These are phyloP conservation scores for Lydus trimaculatus DNA, from an alignment of 2,888 invertebrate genomes.

Conservation along the genomic window DNA sequence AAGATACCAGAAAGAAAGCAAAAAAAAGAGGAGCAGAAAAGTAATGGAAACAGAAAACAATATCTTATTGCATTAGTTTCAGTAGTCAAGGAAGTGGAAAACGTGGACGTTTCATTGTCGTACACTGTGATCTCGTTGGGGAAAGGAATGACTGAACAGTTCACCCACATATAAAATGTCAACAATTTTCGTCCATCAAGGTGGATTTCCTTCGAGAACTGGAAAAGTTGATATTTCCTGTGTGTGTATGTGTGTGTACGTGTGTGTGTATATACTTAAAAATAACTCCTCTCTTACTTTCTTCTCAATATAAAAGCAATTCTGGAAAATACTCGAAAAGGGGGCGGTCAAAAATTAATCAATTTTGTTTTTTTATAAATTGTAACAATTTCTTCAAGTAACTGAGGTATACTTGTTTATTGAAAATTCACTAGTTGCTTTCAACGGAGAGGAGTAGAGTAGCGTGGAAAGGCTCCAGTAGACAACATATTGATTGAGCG, in stretches of 20 bases:
- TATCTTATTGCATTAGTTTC: conserved; percentile 8
- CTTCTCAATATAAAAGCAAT: neutral
- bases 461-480: conserved; percentile 24
- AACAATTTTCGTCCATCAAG: conserved; percentile 18
- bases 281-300: neutral
- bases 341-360: neutral
- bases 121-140: conserved; percentile 5
- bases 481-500: conserved; percentile 50
- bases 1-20: neutral
- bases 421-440: neutral
- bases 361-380: neutral
- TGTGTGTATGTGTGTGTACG: no score
- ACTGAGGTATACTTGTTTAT: neutral
- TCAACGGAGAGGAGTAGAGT: neutral
- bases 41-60: conserved; percentile 10
- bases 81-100: conserved; percentile 10
- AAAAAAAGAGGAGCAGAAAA: neutral
- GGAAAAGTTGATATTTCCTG: conserved; percentile 18
- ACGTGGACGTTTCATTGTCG: conserved; percentile 10
- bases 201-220: conserved; percentile 14
- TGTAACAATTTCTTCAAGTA: neutral
- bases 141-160: neutral
- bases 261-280: neutral
- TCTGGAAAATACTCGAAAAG: neutral
- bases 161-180: conserved; percentile 20